Percentiles rank a stretch among this genome's conserved stretches.
Conservation (phyloP, 1,140 invertebrate genomes). For the Drosophila quadrilineata region DNA sequence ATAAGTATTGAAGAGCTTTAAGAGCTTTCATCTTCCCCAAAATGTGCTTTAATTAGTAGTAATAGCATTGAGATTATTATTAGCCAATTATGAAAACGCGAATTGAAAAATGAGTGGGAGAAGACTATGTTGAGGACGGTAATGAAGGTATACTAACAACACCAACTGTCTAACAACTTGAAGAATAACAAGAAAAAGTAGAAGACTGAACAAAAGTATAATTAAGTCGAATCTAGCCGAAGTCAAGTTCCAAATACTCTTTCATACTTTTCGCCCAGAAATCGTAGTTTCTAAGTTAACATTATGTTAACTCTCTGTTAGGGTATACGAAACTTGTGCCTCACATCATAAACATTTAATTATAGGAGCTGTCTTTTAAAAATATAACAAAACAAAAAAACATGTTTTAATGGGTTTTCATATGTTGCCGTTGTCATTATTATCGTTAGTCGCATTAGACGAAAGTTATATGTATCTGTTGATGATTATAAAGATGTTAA, state of each 20-base stretch:
- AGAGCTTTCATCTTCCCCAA: too few relatives aligned
- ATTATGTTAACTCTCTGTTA: not conserved
- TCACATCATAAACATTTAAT: slow-evolving; percentile 49
- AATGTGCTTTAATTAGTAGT: slow-evolving; percentile 11
- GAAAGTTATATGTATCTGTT: not conserved
- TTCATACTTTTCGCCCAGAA: too few relatives aligned
- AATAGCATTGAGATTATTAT: slow-evolving; percentile 11
- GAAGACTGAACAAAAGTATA: too few relatives aligned
- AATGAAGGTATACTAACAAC: too few relatives aligned
- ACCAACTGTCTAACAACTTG: too few relatives aligned
- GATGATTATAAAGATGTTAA: not conserved
- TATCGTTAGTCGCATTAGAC: slow-evolving; percentile 19
- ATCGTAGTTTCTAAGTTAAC: too few relatives aligned
- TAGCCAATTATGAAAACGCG: slow-evolving; percentile 11
- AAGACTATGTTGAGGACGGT: too few relatives aligned
- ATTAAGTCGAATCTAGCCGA: too few relatives aligned
- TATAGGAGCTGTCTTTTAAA: slow-evolving; percentile 38
- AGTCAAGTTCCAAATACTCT: too few relatives aligned
- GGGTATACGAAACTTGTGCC: slow-evolving; percentile 7
- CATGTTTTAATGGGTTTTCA: slow-evolving; percentile 4
- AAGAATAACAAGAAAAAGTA: too few relatives aligned
- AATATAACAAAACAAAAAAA: not conserved
- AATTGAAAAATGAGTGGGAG: too few relatives aligned
- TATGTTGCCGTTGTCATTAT: slow-evolving; percentile 1
- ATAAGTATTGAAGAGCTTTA: too few relatives aligned